phyloP scores from a whole-genome alignment of 2,797 vertebrate genomes.

The Lepus townsendii region DNA sequence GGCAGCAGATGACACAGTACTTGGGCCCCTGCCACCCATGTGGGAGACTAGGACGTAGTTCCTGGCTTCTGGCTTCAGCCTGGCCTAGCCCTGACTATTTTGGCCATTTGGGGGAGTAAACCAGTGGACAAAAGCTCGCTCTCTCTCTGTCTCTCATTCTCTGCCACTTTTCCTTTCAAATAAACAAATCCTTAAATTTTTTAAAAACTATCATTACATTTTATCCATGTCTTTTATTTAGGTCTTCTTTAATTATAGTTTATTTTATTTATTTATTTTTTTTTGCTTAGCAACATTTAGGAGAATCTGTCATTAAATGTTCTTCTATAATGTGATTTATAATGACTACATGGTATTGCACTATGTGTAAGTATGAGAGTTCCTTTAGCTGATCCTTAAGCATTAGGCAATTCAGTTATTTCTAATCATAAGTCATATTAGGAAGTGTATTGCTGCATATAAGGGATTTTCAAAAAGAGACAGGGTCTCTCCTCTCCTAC shows the following conservation, averaged over 20 bases:
- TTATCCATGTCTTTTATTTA: slow-evolving; percentile 1
- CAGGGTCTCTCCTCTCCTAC: not conserved
- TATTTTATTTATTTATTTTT: not conserved
- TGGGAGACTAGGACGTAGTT: too few relatives aligned
- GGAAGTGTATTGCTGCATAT: not conserved
- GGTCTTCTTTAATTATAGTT: not conserved
- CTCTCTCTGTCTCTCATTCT: too few relatives aligned
- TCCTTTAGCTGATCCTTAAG: slow-evolving; percentile 13
- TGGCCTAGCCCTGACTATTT: too few relatives aligned
- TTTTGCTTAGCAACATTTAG: not conserved
- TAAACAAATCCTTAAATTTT: too few relatives aligned
- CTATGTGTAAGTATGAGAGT: not conserved
- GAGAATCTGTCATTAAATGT: not conserved
- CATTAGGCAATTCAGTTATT: not conserved
- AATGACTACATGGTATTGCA: not conserved
- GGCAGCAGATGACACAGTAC: too few relatives aligned
- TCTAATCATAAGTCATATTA: not conserved
- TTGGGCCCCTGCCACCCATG: too few relatives aligned
- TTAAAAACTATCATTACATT: not conserved
- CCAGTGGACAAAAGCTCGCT: too few relatives aligned
- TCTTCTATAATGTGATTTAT: not conserved
- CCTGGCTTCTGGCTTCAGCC: too few relatives aligned
- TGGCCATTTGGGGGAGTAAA: too few relatives aligned
- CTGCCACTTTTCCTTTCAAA: too few relatives aligned
- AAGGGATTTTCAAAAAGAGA: not conserved